These are phyloP conservation scores for Ligdia adustata DNA, from an alignment of 2,888 invertebrate species.

Conservation along the genomic window DNA sequence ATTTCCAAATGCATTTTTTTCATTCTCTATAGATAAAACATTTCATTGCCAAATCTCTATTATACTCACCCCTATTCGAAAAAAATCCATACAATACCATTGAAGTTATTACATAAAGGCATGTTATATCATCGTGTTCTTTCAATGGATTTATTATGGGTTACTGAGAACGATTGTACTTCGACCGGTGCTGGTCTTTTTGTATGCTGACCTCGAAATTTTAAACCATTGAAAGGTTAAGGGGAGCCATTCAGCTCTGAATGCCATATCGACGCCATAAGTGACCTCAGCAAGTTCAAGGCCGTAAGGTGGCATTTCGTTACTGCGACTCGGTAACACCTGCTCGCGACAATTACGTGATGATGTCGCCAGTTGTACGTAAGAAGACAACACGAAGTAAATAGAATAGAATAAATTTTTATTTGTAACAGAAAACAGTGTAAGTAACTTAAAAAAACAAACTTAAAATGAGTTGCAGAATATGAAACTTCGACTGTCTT, in stretches of 20 bases:
- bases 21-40: not conserved
- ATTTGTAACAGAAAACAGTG: no score
- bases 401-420: no score
- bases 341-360: no score
- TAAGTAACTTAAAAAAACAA: no score
- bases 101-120: constrained; percentile 30
- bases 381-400: no score
- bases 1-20: not conserved
- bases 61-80: constrained; percentile 7
- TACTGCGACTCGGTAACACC: no score
- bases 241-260: constrained; percentile 65
- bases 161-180: constrained; percentile 52
- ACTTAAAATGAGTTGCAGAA: no score
- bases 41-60: constrained; percentile 2
- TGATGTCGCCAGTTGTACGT: not conserved
- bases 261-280: constrained; percentile 56
- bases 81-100: constrained; percentile 16
- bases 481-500: no score
- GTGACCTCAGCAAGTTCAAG: constrained; percentile 78
- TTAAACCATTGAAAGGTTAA: constrained; percentile 65
- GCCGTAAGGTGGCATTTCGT: constrained; percentile 60
- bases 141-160: constrained; percentile 44
- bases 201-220: constrained; percentile 65
- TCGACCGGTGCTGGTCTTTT: constrained; percentile 59
- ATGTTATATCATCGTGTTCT: constrained; percentile 24